Percentiles rank a stretch among this genome's conserved stretches.
phyloP scores from a whole-genome alignment of 2,113 vertebrate species.

The Hippoglossus stenolepis region DNA sequence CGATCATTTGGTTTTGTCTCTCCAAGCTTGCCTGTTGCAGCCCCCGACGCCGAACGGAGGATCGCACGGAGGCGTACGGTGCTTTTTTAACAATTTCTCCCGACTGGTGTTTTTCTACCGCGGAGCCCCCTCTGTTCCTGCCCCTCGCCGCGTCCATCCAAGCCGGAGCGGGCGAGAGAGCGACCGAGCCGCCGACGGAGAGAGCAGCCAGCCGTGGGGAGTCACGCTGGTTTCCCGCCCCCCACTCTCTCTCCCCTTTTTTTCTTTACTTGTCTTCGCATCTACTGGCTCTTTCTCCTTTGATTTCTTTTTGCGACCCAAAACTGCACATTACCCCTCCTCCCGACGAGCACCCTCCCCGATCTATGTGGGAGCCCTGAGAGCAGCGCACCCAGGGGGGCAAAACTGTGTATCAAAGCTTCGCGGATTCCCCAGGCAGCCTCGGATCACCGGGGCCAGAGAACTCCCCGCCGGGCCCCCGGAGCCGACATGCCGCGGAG shows the following conservation, averaged over 20 bases:
- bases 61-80: constrained; percentile 59
- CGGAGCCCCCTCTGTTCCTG: constrained; percentile 49
- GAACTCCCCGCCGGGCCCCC: constrained; percentile 80
- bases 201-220: constrained; percentile 53
- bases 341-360: constrained; percentile 50
- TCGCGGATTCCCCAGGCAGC: constrained; percentile 82
- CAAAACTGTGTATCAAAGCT: constrained; percentile 83
- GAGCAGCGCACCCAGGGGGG: constrained; percentile 80
- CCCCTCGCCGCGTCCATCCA: constrained; percentile 69
- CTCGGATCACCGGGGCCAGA: constrained; percentile 86
- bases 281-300: constrained; percentile 61
- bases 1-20: constrained; percentile 89
- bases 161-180: constrained; percentile 63
- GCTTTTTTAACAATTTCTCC: constrained; percentile 31
- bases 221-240: constrained; percentile 72
- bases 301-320: constrained; percentile 61
- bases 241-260: background rate
- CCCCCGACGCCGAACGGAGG: constrained; percentile 80
- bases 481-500: constrained; percentile 93
- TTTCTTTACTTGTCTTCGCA: constrained; percentile 45
- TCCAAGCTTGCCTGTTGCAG: constrained; percentile 94
- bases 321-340: constrained; percentile 59
- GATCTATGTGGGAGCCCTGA: constrained; percentile 81
- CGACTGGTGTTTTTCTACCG: constrained; percentile 39
- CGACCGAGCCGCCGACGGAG: constrained; percentile 47